Percentiles rank a stretch among this genome's conserved stretches.
phyloP scores from a whole-genome alignment of 2,888 invertebrate species.

The Teleiodes luculella region DNA sequence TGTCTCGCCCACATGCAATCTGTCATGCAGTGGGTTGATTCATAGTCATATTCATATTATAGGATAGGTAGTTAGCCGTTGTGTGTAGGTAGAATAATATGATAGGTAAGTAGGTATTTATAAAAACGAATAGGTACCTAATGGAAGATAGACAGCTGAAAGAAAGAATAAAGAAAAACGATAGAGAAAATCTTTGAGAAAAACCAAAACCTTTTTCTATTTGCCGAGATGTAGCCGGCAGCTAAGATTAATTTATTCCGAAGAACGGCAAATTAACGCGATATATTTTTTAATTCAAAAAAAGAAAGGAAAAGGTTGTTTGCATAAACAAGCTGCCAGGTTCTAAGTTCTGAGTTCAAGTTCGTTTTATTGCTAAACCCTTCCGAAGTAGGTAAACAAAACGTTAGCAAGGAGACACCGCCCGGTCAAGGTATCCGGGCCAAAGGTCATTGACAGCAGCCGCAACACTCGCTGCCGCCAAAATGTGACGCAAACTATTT shows the following conservation, averaged over 20 bases:
- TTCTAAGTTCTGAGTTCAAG: neutral
- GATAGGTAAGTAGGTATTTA: neutral
- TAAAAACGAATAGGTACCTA: neutral
- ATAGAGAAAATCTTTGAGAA: too few species aligned
- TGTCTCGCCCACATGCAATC: slow-evolving; percentile 25
- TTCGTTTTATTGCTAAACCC: neutral
- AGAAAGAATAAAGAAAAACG: neutral
- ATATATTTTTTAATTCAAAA: too few species aligned
- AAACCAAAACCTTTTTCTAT: too few species aligned
- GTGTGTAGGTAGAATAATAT: too few species aligned
- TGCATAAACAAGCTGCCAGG: neutral
- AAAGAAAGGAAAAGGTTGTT: too few species aligned
- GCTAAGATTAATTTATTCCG: neutral
- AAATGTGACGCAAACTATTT: slow-evolving; percentile 33
- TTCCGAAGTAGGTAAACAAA: slow-evolving; percentile 57
- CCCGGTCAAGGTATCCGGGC: slow-evolving; percentile 77
- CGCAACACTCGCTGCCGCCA: slow-evolving; percentile 53
- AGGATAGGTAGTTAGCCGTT: too few species aligned
- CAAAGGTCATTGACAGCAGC: slow-evolving; percentile 75
- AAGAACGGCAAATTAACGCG: neutral
- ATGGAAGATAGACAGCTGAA: neutral
- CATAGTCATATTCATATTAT: too few species aligned
- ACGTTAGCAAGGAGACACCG: slow-evolving; percentile 65
- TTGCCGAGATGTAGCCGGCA: neutral
- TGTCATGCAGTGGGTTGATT: slow-evolving; percentile 28